Conservation (phyloP, 1,140 invertebrate genomes). For the Trachymyrmex septentrionalis region DNA sequence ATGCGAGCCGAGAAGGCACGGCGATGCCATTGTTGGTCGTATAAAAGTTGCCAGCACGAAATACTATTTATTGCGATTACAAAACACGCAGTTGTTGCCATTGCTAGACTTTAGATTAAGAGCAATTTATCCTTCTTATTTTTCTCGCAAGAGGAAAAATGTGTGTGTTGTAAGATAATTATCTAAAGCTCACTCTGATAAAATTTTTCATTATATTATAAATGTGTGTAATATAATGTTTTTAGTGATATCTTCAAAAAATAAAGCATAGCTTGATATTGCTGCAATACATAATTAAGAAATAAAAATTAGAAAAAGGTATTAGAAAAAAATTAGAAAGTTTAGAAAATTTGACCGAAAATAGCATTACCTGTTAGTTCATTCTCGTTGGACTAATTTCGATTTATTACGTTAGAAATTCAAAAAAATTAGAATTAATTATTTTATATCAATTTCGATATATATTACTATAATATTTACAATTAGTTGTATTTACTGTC, state of each 20-base stretch:
- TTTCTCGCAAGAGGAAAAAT: not conserved
- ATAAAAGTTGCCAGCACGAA: conserved; percentile 32
- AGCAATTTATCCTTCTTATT: not conserved
- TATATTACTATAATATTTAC: not conserved
- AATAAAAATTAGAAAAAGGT: too few species aligned
- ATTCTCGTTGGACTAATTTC: too few species aligned
- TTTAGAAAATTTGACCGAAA: too few species aligned
- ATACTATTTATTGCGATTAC: conserved; percentile 38
- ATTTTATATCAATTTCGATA: not conserved
- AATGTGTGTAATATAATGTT: not conserved
- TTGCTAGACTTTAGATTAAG: conserved; percentile 17
- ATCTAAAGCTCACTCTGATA: not conserved
- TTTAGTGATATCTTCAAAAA: not conserved
- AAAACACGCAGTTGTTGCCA: conserved; percentile 45
- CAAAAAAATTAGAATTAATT: not conserved
- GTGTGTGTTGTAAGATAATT: too few species aligned
- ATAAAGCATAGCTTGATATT: not conserved
- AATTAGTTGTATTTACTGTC: not conserved
- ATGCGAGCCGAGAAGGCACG: conserved; percentile 13
- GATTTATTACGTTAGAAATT: too few species aligned
- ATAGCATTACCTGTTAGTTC: too few species aligned
- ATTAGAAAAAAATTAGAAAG: too few species aligned
- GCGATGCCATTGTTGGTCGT: conserved; percentile 54
- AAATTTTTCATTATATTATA: not conserved
- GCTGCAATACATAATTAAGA: too few species aligned